These are phyloP conservation scores for Dromococcyx pavoninus DNA, from an alignment of 2,797 vertebrate species.

Conservation along the genomic window DNA sequence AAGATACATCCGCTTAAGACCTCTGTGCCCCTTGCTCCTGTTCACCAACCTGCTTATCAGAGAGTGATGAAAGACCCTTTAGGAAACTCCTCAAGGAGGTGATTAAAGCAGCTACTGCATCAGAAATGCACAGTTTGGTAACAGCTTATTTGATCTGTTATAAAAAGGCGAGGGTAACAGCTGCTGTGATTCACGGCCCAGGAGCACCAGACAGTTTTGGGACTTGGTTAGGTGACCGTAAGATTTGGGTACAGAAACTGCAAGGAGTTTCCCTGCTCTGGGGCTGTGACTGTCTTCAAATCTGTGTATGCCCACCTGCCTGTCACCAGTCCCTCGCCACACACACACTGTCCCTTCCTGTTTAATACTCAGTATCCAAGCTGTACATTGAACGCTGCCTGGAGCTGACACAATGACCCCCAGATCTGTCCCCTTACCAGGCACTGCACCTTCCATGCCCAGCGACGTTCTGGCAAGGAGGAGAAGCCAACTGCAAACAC, in stretches of 20 bases:
- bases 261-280: not conserved
- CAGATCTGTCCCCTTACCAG: not conserved
- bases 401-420: not conserved
- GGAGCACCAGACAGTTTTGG: not conserved
- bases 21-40: not conserved
- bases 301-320: not conserved
- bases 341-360: not conserved
- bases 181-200: not conserved
- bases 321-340: not conserved
- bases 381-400: fast-evolving
- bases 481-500: not conserved
- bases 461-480: fast-evolving
- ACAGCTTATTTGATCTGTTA: not conserved
- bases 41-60: not conserved
- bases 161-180: not conserved
- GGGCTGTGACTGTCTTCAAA: not conserved
- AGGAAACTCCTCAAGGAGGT: not conserved
- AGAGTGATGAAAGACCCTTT: not conserved
- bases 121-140: not conserved
- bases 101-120: not conserved
- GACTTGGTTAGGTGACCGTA: too few relatives aligned
- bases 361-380: not conserved
- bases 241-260: not conserved
- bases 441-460: not conserved
- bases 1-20: not conserved